Evolutionary conservation across 2,888 invertebrate species (phyloP).

Genomic region (Hemaris fuciformis): DNA sequence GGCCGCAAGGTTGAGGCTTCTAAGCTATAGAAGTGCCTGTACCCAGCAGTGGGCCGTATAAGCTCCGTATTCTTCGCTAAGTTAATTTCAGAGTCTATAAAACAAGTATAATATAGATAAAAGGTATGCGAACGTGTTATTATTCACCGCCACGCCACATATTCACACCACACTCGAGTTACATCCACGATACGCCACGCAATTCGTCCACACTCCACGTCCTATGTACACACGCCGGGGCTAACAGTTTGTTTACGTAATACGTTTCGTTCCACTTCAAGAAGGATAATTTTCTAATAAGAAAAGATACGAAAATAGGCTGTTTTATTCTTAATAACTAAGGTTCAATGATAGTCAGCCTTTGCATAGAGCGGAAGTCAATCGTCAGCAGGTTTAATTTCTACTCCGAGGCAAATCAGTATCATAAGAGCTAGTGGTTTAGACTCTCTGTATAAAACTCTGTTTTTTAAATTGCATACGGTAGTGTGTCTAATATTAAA

Average conservation of each 20-base stretch:
- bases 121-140: background rate
- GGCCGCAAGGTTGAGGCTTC: too few relatives aligned
- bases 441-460: too few relatives aligned
- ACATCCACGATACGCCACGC: constrained; percentile 1
- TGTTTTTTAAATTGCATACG: too few relatives aligned
- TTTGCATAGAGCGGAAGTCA: too few relatives aligned
- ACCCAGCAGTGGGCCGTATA: too few relatives aligned
- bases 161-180: background rate
- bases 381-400: too few relatives aligned
- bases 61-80: too few relatives aligned
- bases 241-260: constrained; percentile 30
- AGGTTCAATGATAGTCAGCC: too few relatives aligned
- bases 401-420: too few relatives aligned
- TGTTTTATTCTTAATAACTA: background rate
- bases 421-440: too few relatives aligned
- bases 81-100: background rate
- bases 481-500: too few relatives aligned
- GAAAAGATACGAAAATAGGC: constrained; percentile 7
- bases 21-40: too few relatives aligned
- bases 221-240: constrained; percentile 29
- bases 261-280: constrained; percentile 18
- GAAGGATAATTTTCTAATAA: constrained; percentile 26
- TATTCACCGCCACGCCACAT: background rate
- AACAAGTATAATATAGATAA: background rate
- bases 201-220: constrained; percentile 13